These are phyloP conservation scores for Patella pellucida DNA, from an alignment of 2,888 invertebrate genomes.

Conservation along the genomic window DNA sequence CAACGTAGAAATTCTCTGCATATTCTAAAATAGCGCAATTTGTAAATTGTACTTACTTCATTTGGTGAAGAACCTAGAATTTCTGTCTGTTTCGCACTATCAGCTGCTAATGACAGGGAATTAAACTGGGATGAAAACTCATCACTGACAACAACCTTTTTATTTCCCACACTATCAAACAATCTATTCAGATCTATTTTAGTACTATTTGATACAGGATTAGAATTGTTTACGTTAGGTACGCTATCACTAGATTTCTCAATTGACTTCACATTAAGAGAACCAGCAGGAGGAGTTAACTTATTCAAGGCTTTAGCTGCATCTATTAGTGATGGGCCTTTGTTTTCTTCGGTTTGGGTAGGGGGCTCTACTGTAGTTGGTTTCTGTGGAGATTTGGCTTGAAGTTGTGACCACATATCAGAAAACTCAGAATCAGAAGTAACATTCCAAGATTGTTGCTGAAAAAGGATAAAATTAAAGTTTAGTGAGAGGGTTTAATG, in stretches of 20 bases:
- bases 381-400: constrained; percentile 26
- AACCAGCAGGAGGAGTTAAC: constrained; percentile 36
- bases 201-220: constrained; percentile 15
- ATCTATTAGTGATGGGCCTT: constrained; percentile 31
- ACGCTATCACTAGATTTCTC: not conserved
- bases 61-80: too few species aligned
- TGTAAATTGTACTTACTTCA: too few species aligned
- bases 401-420: constrained; percentile 60
- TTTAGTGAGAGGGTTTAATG: too few species aligned
- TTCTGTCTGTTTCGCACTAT: constrained; percentile 22
- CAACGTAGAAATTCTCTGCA: too few species aligned
- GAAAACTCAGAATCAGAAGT: constrained; percentile 52
- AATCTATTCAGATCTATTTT: constrained; percentile 44
- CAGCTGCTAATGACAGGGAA: constrained; percentile 35
- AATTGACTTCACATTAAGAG: constrained; percentile 7
- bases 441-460: constrained; percentile 7
- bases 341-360: not conserved
- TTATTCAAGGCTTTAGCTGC: constrained; percentile 38
- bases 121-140: constrained; percentile 50
- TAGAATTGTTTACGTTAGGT: constrained; percentile 24
- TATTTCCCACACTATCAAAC: constrained; percentile 27
- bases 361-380: not conserved
- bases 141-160: constrained; percentile 37
- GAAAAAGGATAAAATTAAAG: not conserved
- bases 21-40: too few species aligned